Base-by-base conservation (phyloP, 2,888 invertebrate genomes). In the Agrotis exclamationis region DNA sequence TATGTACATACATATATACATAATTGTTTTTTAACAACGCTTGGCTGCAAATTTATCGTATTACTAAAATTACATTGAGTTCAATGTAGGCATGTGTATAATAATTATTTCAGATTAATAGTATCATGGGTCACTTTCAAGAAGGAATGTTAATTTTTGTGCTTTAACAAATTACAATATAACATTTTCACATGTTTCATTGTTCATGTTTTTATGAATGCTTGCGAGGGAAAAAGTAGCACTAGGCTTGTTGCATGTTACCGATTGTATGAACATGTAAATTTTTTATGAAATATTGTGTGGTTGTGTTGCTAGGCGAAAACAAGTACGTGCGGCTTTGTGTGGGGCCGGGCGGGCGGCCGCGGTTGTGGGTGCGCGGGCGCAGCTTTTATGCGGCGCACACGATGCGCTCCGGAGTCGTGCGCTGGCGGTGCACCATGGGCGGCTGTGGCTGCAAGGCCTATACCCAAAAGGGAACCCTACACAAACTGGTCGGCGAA, bases 351-450 rank as follows among this genome's bases (percentile, higher is more conserved):
- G 96, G 96, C 76, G 96, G 96, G 50, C 91, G 96, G 78, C 96
- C 96, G 70, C 92, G 96, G 76, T 89, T 96, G 57, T 96, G 96
- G 96, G 95, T 96, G 81, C 93, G 94, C 79, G 96, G 96, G 68
- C 94, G 95, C 85, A 96, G 96, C 80, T 96, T 96, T 87, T 96
- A 96, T 88, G 95, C 95, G 66, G 96, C 96, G 74, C 96, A 96
- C 84, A 96, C 96, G 14, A 96, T 96, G 96, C 93, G 96, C 58
- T 96, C 96, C 11, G 96, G 96, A 57, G 93, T 95, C 20, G 96
- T 96, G 68, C 95, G 96, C 77, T 96, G 96, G 96, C 93, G 96
- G 0, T 96, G 96, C 86, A 96, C 96, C 1, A 96, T 96, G 96
- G 96, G 96, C 68, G 96, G 96, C 59, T 96, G 96, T 80, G 95